phyloP scores from a whole-genome alignment of 2,797 vertebrate genomes.

The Liasis olivaceus region DNA sequence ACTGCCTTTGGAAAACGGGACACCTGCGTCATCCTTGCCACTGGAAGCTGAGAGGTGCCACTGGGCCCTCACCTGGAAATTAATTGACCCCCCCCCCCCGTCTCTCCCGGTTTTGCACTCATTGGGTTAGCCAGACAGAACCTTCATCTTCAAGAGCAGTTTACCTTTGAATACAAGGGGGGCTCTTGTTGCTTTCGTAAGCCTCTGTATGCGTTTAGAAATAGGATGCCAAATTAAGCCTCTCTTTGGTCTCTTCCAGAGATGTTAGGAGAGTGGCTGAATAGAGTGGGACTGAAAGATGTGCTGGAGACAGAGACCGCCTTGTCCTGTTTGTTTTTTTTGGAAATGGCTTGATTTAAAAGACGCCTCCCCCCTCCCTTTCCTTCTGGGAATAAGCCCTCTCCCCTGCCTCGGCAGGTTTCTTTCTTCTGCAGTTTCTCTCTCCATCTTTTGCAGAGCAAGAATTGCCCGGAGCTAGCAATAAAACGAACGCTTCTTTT shows the following conservation, averaged over 20 bases:
- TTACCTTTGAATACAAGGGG: not conserved
- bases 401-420: not conserved
- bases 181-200: not conserved
- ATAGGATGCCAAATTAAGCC: not conserved
- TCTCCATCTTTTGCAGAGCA: slow-evolving; percentile 33
- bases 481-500: slow-evolving; percentile 32
- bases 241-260: not conserved
- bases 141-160: not conserved
- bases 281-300: not conserved
- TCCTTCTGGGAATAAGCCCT: not conserved
- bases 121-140: not conserved
- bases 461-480: not conserved
- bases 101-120: too few relatives aligned
- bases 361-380: not conserved
- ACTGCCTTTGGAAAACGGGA: too few relatives aligned
- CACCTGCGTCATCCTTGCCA: too few relatives aligned
- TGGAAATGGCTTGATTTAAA: slow-evolving; percentile 28
- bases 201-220: not conserved
- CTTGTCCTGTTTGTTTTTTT: not conserved
- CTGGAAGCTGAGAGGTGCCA: too few relatives aligned
- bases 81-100: too few relatives aligned
- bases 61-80: too few relatives aligned
- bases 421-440: slow-evolving; percentile 10
- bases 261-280: not conserved
- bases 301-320: not conserved